Conservation (phyloP, 2,113 vertebrate species). For the Orientallactaga bullata region DNA sequence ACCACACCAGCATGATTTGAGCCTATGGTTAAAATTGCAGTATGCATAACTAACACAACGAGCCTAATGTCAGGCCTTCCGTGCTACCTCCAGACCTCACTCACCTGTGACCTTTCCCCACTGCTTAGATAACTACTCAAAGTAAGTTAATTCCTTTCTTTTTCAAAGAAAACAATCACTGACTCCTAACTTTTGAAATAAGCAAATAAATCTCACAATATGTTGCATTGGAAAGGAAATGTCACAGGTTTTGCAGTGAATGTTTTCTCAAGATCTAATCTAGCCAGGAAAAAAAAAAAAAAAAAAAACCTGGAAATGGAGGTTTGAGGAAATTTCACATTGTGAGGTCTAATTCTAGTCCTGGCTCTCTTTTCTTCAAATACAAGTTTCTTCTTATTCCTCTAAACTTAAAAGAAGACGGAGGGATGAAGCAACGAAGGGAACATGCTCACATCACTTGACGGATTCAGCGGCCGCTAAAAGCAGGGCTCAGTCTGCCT, state of each 20-base stretch:
- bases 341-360: neutral
- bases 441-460: neutral
- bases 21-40: neutral
- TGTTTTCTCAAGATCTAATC: neutral
- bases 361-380: conserved; percentile 1
- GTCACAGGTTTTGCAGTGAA: neutral
- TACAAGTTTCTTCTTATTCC: neutral
- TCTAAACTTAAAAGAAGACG: conserved; percentile 28
- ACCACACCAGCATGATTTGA: neutral
- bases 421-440: neutral
- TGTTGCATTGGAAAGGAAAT: conserved; percentile 23
- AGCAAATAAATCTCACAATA: conserved; percentile 38
- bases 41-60: neutral
- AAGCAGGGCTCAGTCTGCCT: neutral
- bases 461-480: neutral
- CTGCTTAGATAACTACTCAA: neutral
- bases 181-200: conserved; percentile 33
- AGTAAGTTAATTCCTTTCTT: conserved; percentile 1
- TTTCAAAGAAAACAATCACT: conserved; percentile 18
- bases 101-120: neutral
- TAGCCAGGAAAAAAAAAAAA: conserved; percentile 33
- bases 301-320: neutral
- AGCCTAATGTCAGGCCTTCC: neutral
- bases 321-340: conserved; percentile 7
- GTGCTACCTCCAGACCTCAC: neutral